phyloP scores from a whole-genome alignment of 2,888 invertebrate species.

The Leptinotarsa haldemani region DNA sequence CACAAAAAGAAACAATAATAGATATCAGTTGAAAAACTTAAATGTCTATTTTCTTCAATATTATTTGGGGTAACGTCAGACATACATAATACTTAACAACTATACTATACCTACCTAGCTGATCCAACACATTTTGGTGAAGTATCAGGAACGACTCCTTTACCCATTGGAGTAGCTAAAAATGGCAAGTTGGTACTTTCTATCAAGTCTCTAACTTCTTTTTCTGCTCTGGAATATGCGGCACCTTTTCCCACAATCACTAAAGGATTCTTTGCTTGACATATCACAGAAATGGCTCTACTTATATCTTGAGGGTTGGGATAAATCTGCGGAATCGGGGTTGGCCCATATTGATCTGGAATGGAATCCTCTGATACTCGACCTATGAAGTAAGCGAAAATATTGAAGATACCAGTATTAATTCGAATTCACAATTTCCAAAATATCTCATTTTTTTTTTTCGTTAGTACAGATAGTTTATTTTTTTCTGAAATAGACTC shows the following conservation, averaged over 20 bases:
- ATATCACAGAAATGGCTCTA: constrained; percentile 75
- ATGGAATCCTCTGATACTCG: constrained; percentile 53
- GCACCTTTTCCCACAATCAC: constrained; percentile 86
- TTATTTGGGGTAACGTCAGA: too few species aligned
- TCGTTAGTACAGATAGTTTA: neutral
- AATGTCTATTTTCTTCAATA: too few species aligned
- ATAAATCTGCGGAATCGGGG: constrained; percentile 75
- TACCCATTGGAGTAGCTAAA: constrained; percentile 95
- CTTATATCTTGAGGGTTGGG: constrained; percentile 76
- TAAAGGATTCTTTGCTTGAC: constrained; percentile 82
- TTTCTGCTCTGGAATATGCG: constrained; percentile 80
- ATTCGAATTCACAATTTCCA: too few species aligned
- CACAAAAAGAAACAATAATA: too few species aligned
- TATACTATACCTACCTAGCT: constrained; percentile 69
- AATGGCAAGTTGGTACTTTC: constrained; percentile 83
- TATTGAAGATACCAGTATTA: too few species aligned
- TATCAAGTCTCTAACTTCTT: constrained; percentile 77
- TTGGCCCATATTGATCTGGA: constrained; percentile 67
- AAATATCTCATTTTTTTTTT: neutral
- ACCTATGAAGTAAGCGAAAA: constrained; percentile 25
- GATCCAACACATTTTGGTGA: constrained; percentile 83
- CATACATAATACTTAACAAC: too few species aligned
- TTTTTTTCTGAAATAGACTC: too few species aligned
- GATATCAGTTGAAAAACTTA: too few species aligned
- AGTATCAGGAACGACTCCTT: constrained; percentile 81